A percentile compares a stretch with the other conserved stretches of the same genome.
phyloP scores from a whole-genome alignment of 2,888 invertebrate genomes.

The Monopis laevigella region DNA sequence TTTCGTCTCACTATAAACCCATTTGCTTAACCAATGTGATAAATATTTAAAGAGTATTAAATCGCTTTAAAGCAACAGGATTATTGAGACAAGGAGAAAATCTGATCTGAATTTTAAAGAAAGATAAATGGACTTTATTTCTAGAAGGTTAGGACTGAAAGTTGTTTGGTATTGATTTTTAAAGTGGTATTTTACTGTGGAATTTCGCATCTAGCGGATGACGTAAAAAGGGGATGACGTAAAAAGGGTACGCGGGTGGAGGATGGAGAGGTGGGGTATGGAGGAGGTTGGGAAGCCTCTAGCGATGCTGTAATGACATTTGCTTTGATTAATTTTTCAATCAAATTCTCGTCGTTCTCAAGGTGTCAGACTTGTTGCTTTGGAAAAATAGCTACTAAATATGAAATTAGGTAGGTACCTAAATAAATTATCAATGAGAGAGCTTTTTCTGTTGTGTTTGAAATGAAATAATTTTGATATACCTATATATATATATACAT shows the following conservation, averaged over 20 bases:
- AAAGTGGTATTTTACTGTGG: slow-evolving; percentile 2
- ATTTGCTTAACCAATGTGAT: slow-evolving; percentile 6
- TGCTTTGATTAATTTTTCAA: slow-evolving; percentile 38
- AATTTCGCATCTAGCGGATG: slow-evolving; percentile 3
- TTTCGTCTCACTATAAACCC: no score
- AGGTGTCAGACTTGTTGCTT: slow-evolving; percentile 6
- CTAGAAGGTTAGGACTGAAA: neutral
- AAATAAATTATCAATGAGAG: no score
- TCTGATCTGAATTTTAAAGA: no score
- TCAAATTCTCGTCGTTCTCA: slow-evolving; percentile 13
- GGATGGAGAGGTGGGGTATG: neutral
- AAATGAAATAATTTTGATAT: no score
- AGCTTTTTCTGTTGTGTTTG: no score
- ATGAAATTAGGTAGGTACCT: no score
- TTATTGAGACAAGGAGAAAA: no score
- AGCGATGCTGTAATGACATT: slow-evolving; percentile 7
- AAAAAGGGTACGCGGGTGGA: neutral
- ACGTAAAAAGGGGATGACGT: neutral
- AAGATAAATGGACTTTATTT: no score
- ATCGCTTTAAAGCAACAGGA: slow-evolving; percentile 6
- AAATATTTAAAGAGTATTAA: slow-evolving; percentile 9
- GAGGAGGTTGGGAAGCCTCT: neutral
- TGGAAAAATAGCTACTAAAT: no score
- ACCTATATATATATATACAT: no score
- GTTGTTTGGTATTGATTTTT: neutral